These are phyloP conservation scores for Dione juno DNA, from an alignment of 2,888 invertebrate genomes.

Conservation along the genomic window DNA sequence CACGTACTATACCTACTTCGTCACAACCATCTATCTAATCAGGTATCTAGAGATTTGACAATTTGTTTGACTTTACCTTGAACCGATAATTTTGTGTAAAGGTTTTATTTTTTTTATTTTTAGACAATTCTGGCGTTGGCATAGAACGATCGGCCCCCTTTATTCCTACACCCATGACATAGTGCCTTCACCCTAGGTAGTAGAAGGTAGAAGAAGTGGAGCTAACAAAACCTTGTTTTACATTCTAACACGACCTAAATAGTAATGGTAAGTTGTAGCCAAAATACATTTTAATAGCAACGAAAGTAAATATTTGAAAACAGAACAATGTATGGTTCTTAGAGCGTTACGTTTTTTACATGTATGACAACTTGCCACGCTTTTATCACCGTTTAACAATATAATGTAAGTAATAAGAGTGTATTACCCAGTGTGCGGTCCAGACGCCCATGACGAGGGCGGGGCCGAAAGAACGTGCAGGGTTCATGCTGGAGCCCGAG, in stretches of 20 bases:
- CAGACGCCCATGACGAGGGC: slow-evolving; percentile 90
- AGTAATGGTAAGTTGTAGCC: rapidly evolving
- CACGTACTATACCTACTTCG: no score
- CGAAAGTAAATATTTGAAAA: slow-evolving; percentile 8
- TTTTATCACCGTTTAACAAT: slow-evolving; percentile 10
- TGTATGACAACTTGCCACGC: background rate
- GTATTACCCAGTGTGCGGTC: slow-evolving; percentile 90
- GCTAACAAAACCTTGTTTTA: no score
- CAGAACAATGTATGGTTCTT: background rate
- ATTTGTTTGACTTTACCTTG: no score
- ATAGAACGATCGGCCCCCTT: no score
- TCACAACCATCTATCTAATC: no score
- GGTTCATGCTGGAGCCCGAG: slow-evolving; percentile 96
- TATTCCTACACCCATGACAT: no score
- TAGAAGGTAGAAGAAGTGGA: no score
- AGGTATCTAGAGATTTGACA: no score
- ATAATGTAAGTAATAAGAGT: background rate
- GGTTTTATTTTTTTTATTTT: no score
- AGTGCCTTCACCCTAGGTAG: no score
- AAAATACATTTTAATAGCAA: slow-evolving; percentile 8
- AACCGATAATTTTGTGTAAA: no score
- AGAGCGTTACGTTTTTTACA: background rate
- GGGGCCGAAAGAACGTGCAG: slow-evolving; percentile 94
- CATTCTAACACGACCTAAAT: background rate
- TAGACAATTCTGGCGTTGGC: no score